Conservation (phyloP, 2,797 vertebrate genomes). For the Molossus alvarezi region DNA sequence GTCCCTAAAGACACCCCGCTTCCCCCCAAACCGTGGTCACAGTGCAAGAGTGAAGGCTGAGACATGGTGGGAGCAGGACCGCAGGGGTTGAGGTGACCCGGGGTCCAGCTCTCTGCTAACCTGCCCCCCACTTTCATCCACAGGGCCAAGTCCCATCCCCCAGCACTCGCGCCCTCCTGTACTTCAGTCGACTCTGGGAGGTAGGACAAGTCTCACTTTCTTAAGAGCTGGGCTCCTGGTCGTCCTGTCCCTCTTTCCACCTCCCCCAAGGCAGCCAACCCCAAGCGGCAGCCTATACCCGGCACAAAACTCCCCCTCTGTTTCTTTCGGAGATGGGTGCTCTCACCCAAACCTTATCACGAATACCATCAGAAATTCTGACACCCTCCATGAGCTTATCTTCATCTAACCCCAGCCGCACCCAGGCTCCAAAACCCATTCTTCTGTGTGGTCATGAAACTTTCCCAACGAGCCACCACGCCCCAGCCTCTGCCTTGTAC, state of each 20-base stretch:
- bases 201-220: slow-evolving; percentile 68
- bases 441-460: not conserved
- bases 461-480: not conserved
- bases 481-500: not conserved
- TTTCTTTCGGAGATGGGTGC: not conserved
- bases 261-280: not conserved
- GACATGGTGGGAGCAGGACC: not conserved
- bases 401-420: not conserved
- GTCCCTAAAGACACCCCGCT: not conserved
- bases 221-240: slow-evolving; percentile 6
- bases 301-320: not conserved
- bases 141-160: slow-evolving; percentile 49
- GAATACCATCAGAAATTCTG: not conserved
- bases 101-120: slow-evolving; percentile 41
- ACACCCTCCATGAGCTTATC: not conserved
- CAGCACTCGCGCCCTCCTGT: slow-evolving; percentile 79
- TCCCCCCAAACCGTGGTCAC: not conserved
- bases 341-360: not conserved
- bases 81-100: not conserved
- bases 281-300: not conserved
- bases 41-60: not conserved
- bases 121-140: slow-evolving; percentile 50
- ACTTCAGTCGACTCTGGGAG: slow-evolving; percentile 86
- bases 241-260: not conserved
- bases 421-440: not conserved